Evolutionary conservation across 2,888 invertebrate genomes (phyloP).

Genomic region (Ischnura elegans): DNA sequence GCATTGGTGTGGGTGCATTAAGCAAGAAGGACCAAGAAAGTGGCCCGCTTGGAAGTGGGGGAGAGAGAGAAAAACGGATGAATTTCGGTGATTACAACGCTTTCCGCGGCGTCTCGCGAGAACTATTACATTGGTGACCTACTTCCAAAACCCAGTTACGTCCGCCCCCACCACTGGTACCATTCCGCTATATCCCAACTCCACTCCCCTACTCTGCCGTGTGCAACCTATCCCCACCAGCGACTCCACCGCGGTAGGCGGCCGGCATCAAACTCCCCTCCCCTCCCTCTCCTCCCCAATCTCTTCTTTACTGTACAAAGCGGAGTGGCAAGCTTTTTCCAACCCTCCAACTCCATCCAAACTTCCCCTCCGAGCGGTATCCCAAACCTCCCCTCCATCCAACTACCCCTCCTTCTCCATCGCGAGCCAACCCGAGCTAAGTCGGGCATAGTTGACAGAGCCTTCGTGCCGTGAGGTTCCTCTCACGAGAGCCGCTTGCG

Average conservation of each 20-base stretch:
- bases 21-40: not conserved
- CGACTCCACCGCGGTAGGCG: no score
- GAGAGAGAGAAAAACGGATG: not conserved
- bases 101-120: slow-evolving; percentile 61
- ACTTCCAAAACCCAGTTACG: slow-evolving; percentile 65
- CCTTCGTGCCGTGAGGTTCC: slow-evolving; percentile 14
- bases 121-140: slow-evolving; percentile 66
- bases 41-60: not conserved
- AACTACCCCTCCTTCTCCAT: not conserved
- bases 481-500: not conserved
- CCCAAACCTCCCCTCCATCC: not conserved
- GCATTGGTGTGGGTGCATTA: no score
- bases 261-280: slow-evolving; percentile 25
- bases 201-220: not conserved
- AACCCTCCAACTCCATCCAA: not conserved
- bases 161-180: slow-evolving; percentile 33
- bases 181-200: slow-evolving; percentile 53
- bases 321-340: no score
- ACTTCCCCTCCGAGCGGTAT: not conserved
- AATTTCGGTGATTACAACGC: slow-evolving; percentile 61
- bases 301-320: not conserved
- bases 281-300: not conserved
- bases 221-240: not conserved
- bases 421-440: slow-evolving; percentile 37
- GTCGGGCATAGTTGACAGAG: slow-evolving; percentile 48